These are phyloP conservation scores for Epizoanthus ramosus DNA, from an alignment of 92 coral and sea anemone species.

Conservation along the genomic window DNA sequence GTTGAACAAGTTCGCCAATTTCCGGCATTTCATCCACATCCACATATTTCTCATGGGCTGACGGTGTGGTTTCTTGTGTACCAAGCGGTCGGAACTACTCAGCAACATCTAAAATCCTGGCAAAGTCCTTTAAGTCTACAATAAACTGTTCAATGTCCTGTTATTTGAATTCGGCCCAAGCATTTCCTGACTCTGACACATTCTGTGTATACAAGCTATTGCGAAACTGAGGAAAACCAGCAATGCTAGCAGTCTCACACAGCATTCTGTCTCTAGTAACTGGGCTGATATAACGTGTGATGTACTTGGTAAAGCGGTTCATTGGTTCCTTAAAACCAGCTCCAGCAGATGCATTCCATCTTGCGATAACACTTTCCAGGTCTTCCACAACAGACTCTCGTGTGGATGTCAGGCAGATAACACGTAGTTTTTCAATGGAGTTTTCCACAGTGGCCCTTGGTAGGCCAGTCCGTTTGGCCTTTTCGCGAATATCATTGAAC, in stretches of 20 bases:
- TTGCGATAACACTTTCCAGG: constrained; percentile 28
- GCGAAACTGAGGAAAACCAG: constrained; percentile 39
- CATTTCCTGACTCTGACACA: constrained; percentile 36
- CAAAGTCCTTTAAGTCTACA: constrained; percentile 29
- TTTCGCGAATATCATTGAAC: constrained; percentile 38
- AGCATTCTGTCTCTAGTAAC: constrained; percentile 39
- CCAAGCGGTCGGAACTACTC: background rate
- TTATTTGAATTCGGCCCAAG: constrained; percentile 22
- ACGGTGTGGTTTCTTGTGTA: background rate
- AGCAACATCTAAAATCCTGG: too few species aligned
- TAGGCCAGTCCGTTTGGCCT: constrained; percentile 33
- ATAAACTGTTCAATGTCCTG: constrained; percentile 21
- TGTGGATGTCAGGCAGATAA: constrained; percentile 30
- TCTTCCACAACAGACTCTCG: constrained; percentile 42
- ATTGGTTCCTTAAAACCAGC: constrained; percentile 50
- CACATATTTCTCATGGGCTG: background rate
- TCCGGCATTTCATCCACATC: background rate
- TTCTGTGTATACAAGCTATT: constrained; percentile 32
- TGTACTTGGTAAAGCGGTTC: constrained; percentile 42
- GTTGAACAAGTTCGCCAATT: background rate
- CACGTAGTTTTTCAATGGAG: constrained; percentile 22
- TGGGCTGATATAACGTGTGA: constrained; percentile 38
- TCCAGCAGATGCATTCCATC: constrained; percentile 26
- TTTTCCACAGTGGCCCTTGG: constrained; percentile 37
- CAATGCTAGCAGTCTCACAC: constrained; percentile 32